phyloP scores from a whole-genome alignment of 1,140 invertebrate species.

The Pseudomyrmex sp. region DNA sequence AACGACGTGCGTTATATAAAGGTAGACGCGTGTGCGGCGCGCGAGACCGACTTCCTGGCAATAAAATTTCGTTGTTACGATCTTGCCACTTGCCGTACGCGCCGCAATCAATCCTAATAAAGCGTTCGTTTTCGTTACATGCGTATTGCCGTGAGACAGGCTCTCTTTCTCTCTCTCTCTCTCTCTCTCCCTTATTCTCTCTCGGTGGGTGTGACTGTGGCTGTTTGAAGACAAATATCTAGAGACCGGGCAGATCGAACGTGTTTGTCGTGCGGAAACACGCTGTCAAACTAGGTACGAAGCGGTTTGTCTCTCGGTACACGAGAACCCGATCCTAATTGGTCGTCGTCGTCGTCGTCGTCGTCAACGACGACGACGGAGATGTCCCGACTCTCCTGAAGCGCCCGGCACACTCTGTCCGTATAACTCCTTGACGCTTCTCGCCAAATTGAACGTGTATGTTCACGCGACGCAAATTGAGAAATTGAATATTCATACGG shows the following conservation, averaged over 20 bases:
- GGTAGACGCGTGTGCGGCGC: slow-evolving; percentile 24
- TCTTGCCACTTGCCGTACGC: slow-evolving; percentile 46
- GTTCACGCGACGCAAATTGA: slow-evolving; percentile 77
- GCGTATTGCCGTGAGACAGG: slow-evolving; percentile 14
- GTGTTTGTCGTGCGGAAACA: slow-evolving; percentile 70
- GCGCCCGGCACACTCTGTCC: slow-evolving; percentile 6
- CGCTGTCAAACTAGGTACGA: slow-evolving; percentile 67
- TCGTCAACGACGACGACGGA: background rate
- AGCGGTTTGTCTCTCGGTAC: slow-evolving; percentile 62
- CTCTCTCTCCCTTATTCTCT: background rate
- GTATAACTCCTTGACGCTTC: slow-evolving; percentile 70
- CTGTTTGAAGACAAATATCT: slow-evolving; percentile 73
- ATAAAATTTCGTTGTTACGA: slow-evolving; percentile 54
- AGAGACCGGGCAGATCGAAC: slow-evolving; percentile 64
- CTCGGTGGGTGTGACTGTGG: slow-evolving; percentile 42
- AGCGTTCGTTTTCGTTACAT: slow-evolving; percentile 50
- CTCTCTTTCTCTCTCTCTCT: background rate
- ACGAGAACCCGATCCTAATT: slow-evolving; percentile 70
- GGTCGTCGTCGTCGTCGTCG: slow-evolving; percentile 49
- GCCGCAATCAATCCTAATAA: slow-evolving; percentile 56
- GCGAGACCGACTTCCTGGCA: slow-evolving; percentile 52
- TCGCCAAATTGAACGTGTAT: slow-evolving; percentile 78
- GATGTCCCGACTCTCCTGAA: slow-evolving; percentile 62
- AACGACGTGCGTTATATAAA: slow-evolving; percentile 36
- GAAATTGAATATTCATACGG: slow-evolving; percentile 83